Evolutionary conservation across 2,113 vertebrate species (phyloP).

Genomic region (Mus spicilegus): DNA sequence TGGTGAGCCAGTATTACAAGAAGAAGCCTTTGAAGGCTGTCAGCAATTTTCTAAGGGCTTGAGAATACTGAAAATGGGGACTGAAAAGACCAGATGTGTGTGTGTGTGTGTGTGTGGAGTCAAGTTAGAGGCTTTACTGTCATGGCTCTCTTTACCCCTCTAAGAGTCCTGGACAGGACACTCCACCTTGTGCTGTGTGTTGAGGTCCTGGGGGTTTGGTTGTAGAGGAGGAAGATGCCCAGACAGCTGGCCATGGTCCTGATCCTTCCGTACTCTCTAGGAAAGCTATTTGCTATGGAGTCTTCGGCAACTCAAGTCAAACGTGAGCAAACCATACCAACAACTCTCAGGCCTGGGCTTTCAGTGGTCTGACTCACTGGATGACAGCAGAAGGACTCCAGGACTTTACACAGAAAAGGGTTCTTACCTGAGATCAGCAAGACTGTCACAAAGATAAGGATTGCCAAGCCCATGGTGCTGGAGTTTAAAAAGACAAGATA

Average conservation of each 20-base stretch:
- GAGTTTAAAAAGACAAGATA: slow-evolving; percentile 54
- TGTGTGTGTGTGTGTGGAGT: not conserved
- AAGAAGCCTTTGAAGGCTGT: not conserved
- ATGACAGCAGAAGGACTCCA: slow-evolving; percentile 10
- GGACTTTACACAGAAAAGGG: slow-evolving; percentile 39
- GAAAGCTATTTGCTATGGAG: not conserved
- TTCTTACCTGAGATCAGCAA: slow-evolving; percentile 72
- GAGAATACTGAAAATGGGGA: not conserved
- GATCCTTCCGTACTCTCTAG: slow-evolving; percentile 22
- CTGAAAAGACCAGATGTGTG: slow-evolving; percentile 9
- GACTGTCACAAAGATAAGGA: not conserved
- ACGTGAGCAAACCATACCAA: slow-evolving; percentile 9
- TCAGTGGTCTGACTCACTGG: not conserved
- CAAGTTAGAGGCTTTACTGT: not conserved
- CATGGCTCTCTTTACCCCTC: not conserved
- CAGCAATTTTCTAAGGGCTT: not conserved
- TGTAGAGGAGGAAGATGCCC: not conserved
- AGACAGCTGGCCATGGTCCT: not conserved
- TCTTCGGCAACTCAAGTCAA: not conserved
- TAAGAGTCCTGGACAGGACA: not conserved
- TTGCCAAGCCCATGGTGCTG: slow-evolving; percentile 71
- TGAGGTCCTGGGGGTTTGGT: not conserved
- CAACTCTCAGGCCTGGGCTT: not conserved
- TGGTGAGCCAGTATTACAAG: not conserved
- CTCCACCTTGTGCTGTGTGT: not conserved